These are phyloP conservation scores for Capra hircus DNA, from an alignment of 2,113 vertebrate genomes.

Conservation along the genomic window DNA sequence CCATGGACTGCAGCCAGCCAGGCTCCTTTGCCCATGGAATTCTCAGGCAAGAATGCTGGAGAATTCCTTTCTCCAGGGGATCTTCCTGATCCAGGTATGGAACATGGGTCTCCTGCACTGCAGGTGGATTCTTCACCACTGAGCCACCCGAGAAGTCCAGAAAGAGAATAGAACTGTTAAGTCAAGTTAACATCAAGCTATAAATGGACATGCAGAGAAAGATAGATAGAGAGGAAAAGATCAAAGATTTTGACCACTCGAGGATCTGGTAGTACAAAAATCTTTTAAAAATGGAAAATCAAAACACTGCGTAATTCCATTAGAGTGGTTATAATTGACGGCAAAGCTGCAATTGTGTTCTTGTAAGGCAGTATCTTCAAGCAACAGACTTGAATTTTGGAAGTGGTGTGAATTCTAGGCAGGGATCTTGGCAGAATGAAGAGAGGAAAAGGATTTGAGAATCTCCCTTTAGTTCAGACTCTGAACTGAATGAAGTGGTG, in stretches of 20 bases:
- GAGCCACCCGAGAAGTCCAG: neutral
- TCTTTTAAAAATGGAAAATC: neutral
- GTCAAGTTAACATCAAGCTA: neutral
- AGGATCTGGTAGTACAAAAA: neutral
- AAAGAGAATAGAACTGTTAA: neutral
- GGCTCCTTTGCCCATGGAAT: neutral
- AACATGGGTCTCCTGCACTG: neutral
- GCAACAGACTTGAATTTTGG: neutral
- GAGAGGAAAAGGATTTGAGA: neutral
- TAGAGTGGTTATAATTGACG: neutral
- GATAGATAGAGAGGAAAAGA: neutral
- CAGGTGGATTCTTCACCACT: neutral
- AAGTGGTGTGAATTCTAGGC: neutral
- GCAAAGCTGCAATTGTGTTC: neutral
- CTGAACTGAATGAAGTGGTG: neutral
- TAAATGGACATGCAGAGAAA: rapidly evolving
- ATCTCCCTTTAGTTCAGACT: neutral
- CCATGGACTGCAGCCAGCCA: neutral
- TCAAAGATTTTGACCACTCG: neutral
- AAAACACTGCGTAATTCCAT: neutral
- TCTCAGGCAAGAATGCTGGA: neutral
- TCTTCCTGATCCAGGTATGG: neutral
- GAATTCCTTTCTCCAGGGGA: neutral
- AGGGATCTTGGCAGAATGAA: neutral
- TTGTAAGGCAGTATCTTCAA: neutral